phyloP scores from a whole-genome alignment of 1,140 invertebrate genomes.

The Varroa destructor region DNA sequence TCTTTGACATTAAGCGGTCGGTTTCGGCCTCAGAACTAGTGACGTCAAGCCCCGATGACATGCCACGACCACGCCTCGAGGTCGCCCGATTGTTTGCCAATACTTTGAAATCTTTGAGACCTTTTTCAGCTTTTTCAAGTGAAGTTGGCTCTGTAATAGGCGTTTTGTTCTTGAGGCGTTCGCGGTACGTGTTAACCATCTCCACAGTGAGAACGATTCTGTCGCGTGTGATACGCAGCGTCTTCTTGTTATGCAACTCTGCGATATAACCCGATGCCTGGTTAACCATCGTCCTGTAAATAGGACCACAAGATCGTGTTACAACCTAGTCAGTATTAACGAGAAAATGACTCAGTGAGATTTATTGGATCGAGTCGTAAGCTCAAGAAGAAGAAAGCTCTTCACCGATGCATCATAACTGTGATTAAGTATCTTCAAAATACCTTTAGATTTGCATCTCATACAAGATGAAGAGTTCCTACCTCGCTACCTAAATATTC shows the following conservation, averaged over 20 bases:
- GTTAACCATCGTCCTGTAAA: slow-evolving; percentile 3
- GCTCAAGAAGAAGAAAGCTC: neutral
- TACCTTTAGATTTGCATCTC: too few species aligned
- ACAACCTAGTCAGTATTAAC: neutral
- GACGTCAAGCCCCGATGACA: neutral
- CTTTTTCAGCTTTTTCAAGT: slow-evolving; percentile 1
- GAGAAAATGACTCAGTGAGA: neutral
- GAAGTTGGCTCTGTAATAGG: neutral
- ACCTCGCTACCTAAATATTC: too few species aligned
- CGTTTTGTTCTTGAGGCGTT: neutral
- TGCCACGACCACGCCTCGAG: neutral
- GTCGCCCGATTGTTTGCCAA: neutral
- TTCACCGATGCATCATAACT: too few species aligned
- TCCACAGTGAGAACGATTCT: slow-evolving; percentile 9
- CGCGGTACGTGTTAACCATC: slow-evolving; percentile 6
- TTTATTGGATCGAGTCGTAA: neutral
- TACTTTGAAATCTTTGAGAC: slow-evolving; percentile 1
- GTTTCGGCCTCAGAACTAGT: neutral
- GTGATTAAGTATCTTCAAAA: too few species aligned
- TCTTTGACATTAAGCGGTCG: too few species aligned
- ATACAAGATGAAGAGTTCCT: too few species aligned
- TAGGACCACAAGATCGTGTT: neutral
- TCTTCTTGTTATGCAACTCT: slow-evolving; percentile 4
- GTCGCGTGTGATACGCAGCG: slow-evolving; percentile 5
- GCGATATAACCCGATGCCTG: neutral